Conservation (phyloP, 2,113 vertebrate genomes). For the Electrona antarctica region DNA sequence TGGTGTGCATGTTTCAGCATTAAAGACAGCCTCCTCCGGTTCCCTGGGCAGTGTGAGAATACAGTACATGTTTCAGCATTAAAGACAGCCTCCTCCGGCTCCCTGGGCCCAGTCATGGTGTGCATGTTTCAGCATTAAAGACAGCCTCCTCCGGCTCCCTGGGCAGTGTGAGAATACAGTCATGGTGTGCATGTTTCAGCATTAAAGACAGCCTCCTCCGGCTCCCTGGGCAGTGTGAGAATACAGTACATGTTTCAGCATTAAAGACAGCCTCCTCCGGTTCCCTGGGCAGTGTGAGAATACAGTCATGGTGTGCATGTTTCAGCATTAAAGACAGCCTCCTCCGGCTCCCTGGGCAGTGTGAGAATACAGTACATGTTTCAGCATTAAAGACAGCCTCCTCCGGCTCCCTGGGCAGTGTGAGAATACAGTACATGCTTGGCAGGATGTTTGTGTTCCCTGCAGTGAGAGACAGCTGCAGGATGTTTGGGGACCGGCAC, state of each 20-base stretch:
- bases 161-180: neutral
- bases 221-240: neutral
- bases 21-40: no score
- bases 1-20: no score
- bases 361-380: no score
- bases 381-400: no score
- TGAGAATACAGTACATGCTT: conserved; percentile 21
- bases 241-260: neutral
- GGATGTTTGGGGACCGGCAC: conserved; percentile 61
- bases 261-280: no score
- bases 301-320: no score
- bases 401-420: neutral
- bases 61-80: conserved; percentile 6
- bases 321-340: no score
- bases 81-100: no score
- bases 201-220: no score
- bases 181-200: no score
- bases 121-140: no score
- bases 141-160: no score
- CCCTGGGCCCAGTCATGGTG: neutral
- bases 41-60: neutral
- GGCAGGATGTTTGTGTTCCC: conserved; percentile 41
- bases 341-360: neutral
- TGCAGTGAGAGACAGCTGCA: conserved; percentile 61
- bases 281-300: neutral